phyloP scores from a whole-genome alignment of 1,140 invertebrate species.

The Aphis gossypii region DNA sequence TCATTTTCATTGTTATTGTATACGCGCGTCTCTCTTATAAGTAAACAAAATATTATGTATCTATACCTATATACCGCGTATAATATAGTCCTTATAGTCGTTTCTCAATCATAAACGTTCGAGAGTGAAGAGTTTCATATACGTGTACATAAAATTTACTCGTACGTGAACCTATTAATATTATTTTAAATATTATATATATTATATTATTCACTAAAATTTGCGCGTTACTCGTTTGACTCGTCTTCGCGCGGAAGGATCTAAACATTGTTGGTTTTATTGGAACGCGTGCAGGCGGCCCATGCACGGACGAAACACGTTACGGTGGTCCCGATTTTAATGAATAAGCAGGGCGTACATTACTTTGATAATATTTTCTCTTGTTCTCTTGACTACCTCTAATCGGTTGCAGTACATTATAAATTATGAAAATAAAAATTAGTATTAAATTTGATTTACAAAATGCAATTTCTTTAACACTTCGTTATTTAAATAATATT shows the following conservation, averaged over 20 bases:
- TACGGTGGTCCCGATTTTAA: not conserved
- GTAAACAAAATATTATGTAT: constrained; percentile 15
- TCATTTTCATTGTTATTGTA: constrained; percentile 27
- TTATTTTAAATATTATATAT: not conserved
- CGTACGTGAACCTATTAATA: not conserved
- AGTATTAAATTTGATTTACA: not conserved
- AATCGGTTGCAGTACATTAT: not conserved
- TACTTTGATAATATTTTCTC: not conserved
- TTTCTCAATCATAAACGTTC: not conserved
- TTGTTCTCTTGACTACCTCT: not conserved
- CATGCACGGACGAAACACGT: not conserved
- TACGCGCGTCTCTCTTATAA: not conserved
- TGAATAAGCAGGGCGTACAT: not conserved
- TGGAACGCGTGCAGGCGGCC: not conserved
- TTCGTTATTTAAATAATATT: not conserved
- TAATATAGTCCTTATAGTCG: not conserved
- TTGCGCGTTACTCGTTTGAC: not conserved
- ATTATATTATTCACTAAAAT: not conserved
- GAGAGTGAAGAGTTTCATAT: not conserved
- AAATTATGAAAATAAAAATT: not conserved
- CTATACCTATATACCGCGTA: not conserved
- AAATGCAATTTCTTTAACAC: too few species aligned
- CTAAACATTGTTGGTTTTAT: not conserved
- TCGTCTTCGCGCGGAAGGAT: not conserved
- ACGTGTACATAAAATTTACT: not conserved